These are phyloP conservation scores for Tetragonula carbonaria DNA, from an alignment of 2,888 invertebrate species.

Conservation along the genomic window DNA sequence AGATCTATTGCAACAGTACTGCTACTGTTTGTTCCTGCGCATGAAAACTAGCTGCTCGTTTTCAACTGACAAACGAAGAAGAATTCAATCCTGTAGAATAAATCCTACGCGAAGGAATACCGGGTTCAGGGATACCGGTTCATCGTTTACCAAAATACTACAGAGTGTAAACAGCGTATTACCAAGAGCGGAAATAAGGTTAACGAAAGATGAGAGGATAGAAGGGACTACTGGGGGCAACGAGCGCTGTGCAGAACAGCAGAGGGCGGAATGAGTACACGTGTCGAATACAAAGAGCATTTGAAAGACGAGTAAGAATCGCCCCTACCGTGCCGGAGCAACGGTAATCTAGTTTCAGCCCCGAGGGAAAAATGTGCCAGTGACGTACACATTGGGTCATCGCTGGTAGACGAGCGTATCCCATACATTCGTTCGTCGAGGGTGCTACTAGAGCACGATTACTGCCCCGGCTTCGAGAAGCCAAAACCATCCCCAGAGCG, in stretches of 20 bases:
- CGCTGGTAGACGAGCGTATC: conserved; percentile 25
- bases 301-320: conserved; percentile 69
- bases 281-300: conserved; percentile 75
- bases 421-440: conserved; percentile 25
- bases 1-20: too few species aligned
- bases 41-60: not conserved
- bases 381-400: conserved; percentile 72
- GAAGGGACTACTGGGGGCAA: not conserved
- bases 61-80: not conserved
- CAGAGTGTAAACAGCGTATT: conserved; percentile 16
- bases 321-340: conserved; percentile 64
- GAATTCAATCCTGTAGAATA: not conserved
- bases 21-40: too few species aligned
- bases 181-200: conserved; percentile 25
- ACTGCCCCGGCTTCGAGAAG: conserved; percentile 30
- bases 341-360: conserved; percentile 79
- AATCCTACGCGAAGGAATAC: not conserved
- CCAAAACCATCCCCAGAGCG: conserved; percentile 39
- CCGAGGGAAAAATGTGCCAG: conserved; percentile 77
- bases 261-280: conserved; percentile 62
- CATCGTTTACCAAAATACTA: conserved; percentile 1
- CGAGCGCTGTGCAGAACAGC: not conserved
- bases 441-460: conserved; percentile 20
- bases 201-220: conserved; percentile 32
- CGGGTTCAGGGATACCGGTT: not conserved